Evolutionary conservation across 2,888 invertebrate species (phyloP).

Genomic region (Cephus nigrinus): DNA sequence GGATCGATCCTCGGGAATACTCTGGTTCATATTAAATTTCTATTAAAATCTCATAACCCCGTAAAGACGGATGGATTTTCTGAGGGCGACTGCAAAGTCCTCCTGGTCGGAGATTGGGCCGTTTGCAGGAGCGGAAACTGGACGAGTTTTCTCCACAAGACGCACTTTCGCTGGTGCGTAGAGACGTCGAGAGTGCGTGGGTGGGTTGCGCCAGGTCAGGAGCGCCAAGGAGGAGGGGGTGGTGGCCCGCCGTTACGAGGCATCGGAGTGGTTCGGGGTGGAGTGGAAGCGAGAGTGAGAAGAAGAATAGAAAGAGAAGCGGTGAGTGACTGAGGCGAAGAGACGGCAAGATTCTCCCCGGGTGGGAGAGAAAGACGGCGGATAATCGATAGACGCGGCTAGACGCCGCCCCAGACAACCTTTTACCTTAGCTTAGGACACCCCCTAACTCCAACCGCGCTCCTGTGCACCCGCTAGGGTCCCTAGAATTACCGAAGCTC

Average conservation of each 20-base stretch:
- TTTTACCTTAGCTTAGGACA: conserved; percentile 62
- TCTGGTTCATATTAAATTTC: background rate
- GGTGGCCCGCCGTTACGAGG: conserved; percentile 2
- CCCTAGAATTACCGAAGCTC: background rate
- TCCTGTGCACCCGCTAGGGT: background rate
- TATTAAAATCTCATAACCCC: background rate
- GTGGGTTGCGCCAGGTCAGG: conserved; percentile 63
- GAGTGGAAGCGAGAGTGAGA: conserved; percentile 17
- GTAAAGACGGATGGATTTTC: background rate
- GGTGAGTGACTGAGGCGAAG: conserved; percentile 18
- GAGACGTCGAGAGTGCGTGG: conserved; percentile 41
- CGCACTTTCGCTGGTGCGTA: background rate
- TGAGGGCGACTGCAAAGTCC: background rate
- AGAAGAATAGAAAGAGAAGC: conserved; percentile 12
- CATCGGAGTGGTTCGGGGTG: conserved; percentile 5
- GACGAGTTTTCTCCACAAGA: background rate
- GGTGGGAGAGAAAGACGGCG: conserved; percentile 40
- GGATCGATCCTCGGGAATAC: background rate
- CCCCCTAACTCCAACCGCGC: conserved; percentile 42
- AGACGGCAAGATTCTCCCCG: background rate
- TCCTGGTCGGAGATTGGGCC: background rate
- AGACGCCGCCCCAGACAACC: conserved; percentile 67
- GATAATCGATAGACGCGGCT: conserved; percentile 68
- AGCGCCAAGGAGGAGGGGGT: conserved; percentile 36
- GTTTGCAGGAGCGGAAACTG: background rate